phyloP scores from a whole-genome alignment of 2,888 invertebrate species.

The Malachius bipustulatus region DNA sequence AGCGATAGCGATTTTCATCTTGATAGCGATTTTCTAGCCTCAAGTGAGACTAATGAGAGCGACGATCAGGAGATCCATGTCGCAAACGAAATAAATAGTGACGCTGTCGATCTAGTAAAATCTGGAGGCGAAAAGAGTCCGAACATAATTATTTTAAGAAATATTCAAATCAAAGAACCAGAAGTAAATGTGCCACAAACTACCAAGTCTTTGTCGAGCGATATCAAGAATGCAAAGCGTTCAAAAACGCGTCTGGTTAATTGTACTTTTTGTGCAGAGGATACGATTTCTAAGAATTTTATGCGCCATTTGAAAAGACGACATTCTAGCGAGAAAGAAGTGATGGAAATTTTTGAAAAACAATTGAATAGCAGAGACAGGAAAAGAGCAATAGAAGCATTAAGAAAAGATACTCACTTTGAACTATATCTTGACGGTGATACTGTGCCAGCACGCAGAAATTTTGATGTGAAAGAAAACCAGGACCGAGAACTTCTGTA shows the following conservation, averaged over 20 bases:
- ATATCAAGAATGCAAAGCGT: constrained; percentile 1
- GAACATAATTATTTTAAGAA: not conserved
- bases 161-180: constrained; percentile 1
- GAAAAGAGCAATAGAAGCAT: constrained; percentile 4
- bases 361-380: constrained; percentile 4
- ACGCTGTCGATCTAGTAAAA: constrained; percentile 1
- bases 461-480: not conserved
- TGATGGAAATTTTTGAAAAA: constrained; percentile 4
- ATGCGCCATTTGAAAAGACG: constrained; percentile 6
- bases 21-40: constrained; percentile 1
- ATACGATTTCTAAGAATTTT: constrained; percentile 6
- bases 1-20: constrained; percentile 3
- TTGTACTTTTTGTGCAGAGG: constrained; percentile 2
- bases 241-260: not conserved
- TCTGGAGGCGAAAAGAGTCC: constrained; percentile 2
- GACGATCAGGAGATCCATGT: constrained; percentile 1
- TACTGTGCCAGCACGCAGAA: constrained; percentile 6
- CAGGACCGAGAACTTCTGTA: constrained; percentile 9
- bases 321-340: constrained; percentile 2
- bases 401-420: constrained; percentile 6
- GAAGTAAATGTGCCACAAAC: constrained; percentile 2
- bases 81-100: constrained; percentile 1
- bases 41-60: constrained; percentile 3
- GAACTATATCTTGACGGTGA: constrained; percentile 5
- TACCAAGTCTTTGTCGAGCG: constrained; percentile 2